These are phyloP conservation scores for Osmerus eperlanus DNA, from an alignment of 2,113 vertebrate species.

Conservation along the genomic window DNA sequence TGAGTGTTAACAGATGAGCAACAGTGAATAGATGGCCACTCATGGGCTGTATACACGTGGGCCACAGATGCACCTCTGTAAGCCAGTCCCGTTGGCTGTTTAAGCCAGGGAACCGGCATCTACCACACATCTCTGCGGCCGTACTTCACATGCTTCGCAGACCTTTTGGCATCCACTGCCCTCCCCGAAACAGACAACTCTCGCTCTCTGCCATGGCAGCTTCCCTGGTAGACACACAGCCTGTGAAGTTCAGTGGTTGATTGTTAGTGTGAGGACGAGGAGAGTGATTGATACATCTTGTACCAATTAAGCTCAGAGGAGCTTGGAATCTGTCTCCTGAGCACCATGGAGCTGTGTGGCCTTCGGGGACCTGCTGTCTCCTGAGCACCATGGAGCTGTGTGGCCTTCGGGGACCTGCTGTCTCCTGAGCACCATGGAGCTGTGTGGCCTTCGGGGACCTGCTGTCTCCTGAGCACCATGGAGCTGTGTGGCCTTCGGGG, in stretches of 20 bases:
- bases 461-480: background rate
- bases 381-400: background rate
- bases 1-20: background rate
- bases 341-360: background rate
- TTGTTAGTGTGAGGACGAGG: background rate
- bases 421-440: background rate
- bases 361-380: background rate
- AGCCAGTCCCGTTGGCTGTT: background rate
- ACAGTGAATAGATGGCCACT: background rate
- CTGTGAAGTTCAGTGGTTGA: conserved; percentile 1
- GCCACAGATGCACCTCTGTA: conserved; percentile 10
- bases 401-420: background rate
- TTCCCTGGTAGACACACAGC: conserved; percentile 3
- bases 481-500: background rate
- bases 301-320: conserved; percentile 16
- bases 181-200: background rate
- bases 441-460: background rate
- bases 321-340: conserved; percentile 1
- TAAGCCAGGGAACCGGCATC: background rate
- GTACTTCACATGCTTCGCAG: conserved; percentile 13
- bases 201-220: conserved; percentile 3
- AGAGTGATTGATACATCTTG: conserved; percentile 17
- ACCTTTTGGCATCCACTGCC: background rate
- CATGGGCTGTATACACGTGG: background rate
- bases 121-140: background rate